These are phyloP conservation scores for Leptopilina boulardi DNA, from an alignment of 1,140 invertebrate species.

Conservation along the genomic window DNA sequence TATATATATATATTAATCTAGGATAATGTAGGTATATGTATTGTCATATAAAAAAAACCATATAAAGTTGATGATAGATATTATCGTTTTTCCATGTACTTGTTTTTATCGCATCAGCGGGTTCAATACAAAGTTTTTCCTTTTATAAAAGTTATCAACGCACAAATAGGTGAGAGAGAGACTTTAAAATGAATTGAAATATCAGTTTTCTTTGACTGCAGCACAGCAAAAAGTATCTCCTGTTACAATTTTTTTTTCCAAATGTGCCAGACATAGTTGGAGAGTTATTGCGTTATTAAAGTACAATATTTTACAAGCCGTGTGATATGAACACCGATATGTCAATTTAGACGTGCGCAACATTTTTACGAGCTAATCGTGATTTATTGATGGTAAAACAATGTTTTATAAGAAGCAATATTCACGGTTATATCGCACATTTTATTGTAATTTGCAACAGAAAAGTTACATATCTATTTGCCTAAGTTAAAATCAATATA, in stretches of 20 bases:
- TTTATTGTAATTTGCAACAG: neutral
- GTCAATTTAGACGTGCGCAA: conserved; percentile 13
- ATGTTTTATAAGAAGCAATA: neutral
- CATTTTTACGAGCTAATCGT: conserved; percentile 21
- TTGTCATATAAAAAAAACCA: too few species aligned
- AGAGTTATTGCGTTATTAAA: conserved; percentile 21
- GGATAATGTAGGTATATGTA: too few species aligned
- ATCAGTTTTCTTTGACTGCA: conserved; percentile 1
- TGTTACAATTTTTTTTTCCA: neutral
- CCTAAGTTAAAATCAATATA: too few species aligned
- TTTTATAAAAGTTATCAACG: neutral
- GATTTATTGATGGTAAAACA: conserved; percentile 24
- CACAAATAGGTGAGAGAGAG: neutral
- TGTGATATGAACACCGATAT: conserved; percentile 24
- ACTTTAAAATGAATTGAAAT: conserved; percentile 9
- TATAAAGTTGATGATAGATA: too few species aligned
- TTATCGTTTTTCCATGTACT: too few species aligned
- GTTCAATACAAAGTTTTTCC: neutral
- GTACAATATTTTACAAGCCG: conserved; percentile 24
- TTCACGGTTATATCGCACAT: neutral
- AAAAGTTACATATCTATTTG: neutral
- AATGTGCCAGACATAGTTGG: neutral
- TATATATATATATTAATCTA: too few species aligned
- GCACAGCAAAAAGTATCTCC: neutral
- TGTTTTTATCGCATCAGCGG: too few species aligned